These are phyloP conservation scores for Blera fallax DNA, from an alignment of 2,888 invertebrate species.

Conservation along the genomic window DNA sequence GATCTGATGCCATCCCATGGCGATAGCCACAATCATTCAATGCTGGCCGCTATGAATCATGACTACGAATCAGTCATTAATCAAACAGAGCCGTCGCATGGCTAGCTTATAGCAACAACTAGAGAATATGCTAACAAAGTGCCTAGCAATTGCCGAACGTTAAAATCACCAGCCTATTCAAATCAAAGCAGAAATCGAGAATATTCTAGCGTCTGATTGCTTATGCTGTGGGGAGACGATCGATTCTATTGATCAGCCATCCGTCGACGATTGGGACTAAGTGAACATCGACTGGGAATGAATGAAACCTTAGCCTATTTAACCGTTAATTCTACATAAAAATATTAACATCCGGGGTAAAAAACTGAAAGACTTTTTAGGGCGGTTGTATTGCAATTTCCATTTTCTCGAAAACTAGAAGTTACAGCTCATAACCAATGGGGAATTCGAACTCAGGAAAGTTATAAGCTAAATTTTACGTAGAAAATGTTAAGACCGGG, in stretches of 20 bases:
- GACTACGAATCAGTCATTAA: slow-evolving; percentile 96
- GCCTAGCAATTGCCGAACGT: slow-evolving; percentile 74
- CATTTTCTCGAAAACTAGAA: too few relatives aligned
- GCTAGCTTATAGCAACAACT: slow-evolving; percentile 78
- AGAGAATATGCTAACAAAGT: slow-evolving; percentile 77
- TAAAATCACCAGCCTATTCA: slow-evolving; percentile 77
- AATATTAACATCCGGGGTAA: too few relatives aligned
- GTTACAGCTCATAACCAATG: too few relatives aligned
- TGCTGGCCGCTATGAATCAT: slow-evolving; percentile 90
- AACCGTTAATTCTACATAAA: too few relatives aligned
- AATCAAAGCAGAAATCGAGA: slow-evolving; percentile 92
- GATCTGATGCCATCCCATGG: slow-evolving; percentile 97
- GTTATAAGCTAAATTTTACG: too few relatives aligned
- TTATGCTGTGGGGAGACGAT: slow-evolving; percentile 97
- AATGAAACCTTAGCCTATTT: too few relatives aligned
- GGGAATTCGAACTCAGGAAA: too few relatives aligned
- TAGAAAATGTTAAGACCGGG: too few relatives aligned
- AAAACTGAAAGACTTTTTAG: too few relatives aligned
- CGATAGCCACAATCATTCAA: slow-evolving; percentile 94
- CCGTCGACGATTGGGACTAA: slow-evolving; percentile 90
- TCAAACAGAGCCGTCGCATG: slow-evolving; percentile 83
- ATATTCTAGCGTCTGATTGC: slow-evolving; percentile 95
- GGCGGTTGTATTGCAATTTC: too few relatives aligned
- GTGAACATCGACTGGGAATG: slow-evolving; percentile 94
- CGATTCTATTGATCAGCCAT: slow-evolving; percentile 93